These are phyloP conservation scores for Nannospalax galili DNA, from an alignment of 2,113 vertebrate species.

Conservation along the genomic window DNA sequence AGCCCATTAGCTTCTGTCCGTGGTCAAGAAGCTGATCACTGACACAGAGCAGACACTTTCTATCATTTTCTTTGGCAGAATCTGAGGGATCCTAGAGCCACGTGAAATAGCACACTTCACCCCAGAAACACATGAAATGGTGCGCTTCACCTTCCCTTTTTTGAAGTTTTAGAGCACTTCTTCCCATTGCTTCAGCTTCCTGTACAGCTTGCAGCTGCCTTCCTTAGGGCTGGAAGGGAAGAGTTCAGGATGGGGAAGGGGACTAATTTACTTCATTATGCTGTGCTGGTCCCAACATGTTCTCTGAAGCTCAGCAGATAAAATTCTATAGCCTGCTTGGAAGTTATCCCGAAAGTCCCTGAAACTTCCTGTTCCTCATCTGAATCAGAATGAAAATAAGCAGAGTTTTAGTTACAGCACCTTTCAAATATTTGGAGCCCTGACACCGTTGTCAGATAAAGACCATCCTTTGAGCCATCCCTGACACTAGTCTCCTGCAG, in stretches of 20 bases:
- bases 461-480: background rate
- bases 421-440: background rate
- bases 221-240: constrained; percentile 5
- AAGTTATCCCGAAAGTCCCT: constrained; percentile 41
- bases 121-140: too few relatives aligned
- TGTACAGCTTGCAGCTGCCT: background rate
- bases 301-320: constrained; percentile 63
- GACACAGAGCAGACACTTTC: background rate
- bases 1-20: background rate
- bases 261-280: constrained; percentile 55
- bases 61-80: constrained; percentile 4
- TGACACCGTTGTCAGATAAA: constrained; percentile 37
- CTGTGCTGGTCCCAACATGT: constrained; percentile 56
- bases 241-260: constrained; percentile 7
- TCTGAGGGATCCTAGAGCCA: background rate
- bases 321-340: constrained; percentile 57
- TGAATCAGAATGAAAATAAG: constrained; percentile 47
- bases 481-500: background rate
- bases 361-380: constrained; percentile 16
- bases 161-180: background rate
- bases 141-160: background rate
- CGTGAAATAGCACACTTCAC: background rate
- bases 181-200: background rate
- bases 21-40: background rate
- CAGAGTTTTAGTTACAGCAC: background rate